Evolutionary conservation across 2,888 invertebrate genomes (phyloP), one percentile per base, ranked within the genome.

Genomic region (Drosophila conformis): DNA sequence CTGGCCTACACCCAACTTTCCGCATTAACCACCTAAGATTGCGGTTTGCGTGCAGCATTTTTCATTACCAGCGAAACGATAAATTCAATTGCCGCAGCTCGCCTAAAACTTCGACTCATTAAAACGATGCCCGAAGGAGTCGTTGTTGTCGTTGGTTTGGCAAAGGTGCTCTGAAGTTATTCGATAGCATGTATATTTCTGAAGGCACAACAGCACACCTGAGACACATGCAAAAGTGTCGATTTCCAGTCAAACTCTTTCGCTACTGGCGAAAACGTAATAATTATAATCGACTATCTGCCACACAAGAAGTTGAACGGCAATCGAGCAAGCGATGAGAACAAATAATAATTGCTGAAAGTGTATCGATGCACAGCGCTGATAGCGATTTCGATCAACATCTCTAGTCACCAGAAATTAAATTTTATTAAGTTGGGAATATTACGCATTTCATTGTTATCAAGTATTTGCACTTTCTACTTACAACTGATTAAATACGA

Each of bases 21-120:
- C 15, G 38, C 27, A 25, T 27, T 27, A 40, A 31, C 49, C 27
- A 36, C 8, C 42, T 53, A 59, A 57, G 52, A 73, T 78, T 74
- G 49, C 33, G 49, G 46, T 63, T 49, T 35, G 53, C 62, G 49
- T 62, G 51, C 40, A n/a, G 42, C 27, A 52, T 61, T 69, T 76
- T 79, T 79, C 51, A 77, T 70, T 79, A 35, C 33, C 65, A 71
- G 36, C 40, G 42, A 61, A 69, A 57, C 62, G 69, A 66, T 63
- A 67, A 67, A 75, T 79, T 70, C 75, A 74, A 78, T 77, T 75
- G 66, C 63, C n/a, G 52, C 75, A 63, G 38, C 40, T 27, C 27
- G 29, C 35, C 46, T 11, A 40, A 75, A 80, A 80, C 67, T 78
- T 79, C 61, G 31, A 49, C 76, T 76, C 76, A 78, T 78, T 80